phyloP scores from a whole-genome alignment of 2,113 vertebrate species.

The Sialia sialis region DNA sequence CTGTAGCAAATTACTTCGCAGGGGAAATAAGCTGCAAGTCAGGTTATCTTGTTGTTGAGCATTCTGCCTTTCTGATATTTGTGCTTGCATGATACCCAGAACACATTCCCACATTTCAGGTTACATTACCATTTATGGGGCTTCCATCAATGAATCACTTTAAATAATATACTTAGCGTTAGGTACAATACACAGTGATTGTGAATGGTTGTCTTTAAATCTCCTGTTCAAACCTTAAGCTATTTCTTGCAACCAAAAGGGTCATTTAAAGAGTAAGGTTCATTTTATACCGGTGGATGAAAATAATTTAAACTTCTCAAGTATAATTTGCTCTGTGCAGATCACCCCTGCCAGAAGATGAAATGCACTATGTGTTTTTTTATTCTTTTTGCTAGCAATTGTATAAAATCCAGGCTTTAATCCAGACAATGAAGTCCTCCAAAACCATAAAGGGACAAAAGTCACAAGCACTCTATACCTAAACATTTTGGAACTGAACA shows the following conservation, averaged over 20 bases:
- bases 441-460: not conserved
- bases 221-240: not conserved
- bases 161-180: not conserved
- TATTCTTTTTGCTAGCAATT: not conserved
- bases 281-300: not conserved
- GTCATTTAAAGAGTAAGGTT: not conserved
- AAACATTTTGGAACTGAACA: not conserved
- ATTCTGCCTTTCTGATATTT: not conserved
- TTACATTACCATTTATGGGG: not conserved
- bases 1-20: not conserved
- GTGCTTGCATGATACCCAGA: not conserved
- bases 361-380: not conserved
- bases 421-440: not conserved
- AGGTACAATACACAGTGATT: not conserved
- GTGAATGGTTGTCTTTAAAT: not conserved
- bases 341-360: not conserved
- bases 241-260: not conserved
- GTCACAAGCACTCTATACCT: not conserved
- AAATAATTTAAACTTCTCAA: constrained; percentile 3
- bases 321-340: not conserved
- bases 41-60: not conserved
- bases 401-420: not conserved
- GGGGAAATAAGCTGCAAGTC: not conserved
- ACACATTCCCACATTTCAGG: not conserved
- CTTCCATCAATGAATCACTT: not conserved